Base-by-base conservation (phyloP, 2,888 invertebrate species). In the Sialis fuliginosa region DNA sequence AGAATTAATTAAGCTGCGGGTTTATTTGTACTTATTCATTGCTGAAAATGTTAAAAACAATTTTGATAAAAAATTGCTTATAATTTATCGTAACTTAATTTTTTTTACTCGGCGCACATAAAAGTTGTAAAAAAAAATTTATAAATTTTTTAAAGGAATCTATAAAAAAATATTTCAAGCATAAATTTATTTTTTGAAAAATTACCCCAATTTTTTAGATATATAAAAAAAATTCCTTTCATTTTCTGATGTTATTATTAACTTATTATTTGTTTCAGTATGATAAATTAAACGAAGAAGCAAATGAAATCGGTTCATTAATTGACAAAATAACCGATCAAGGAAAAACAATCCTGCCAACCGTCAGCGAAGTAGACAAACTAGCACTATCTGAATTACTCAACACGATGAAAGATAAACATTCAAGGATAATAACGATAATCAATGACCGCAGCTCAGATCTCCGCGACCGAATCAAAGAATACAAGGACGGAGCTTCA, bases 291-390 rank as follows among this genome's bases (percentile, higher is more conserved):
- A 75, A 79, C 54, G 76, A 79, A 51, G 85, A 86, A 62, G 79
- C 84, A 0, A 77, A 77, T 45, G 71, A 75, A 45, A 77, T 84
- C 47, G 79, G 77, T 37, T 75, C 75, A 45, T 75, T 81, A 46
- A 77, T 90, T 39, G 78, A 76, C 44, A 81, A 81, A 58, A 79
- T 89, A 33, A 73, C 75, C 45, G 84, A 87, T 53, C 83, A 85
- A 64, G 83, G 82, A 10, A 85, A 85, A 62, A 78, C 79, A 13
- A 81, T 91, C 44, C 67, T 82, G 54, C 81, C 86, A 41, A 78
- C 85, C 0, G 67, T 93, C 13, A 85, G 81, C 54, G 89, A 90
- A 60, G 81, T 87, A 0, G 92, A 93, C 56, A 84, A 87, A 58
- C 69, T 88, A 30, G 81, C 81, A 52, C 69, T 93, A 1, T 83